Evolutionary conservation across 2,888 invertebrate genomes (phyloP).

Genomic region (Dilophus febrilis): DNA sequence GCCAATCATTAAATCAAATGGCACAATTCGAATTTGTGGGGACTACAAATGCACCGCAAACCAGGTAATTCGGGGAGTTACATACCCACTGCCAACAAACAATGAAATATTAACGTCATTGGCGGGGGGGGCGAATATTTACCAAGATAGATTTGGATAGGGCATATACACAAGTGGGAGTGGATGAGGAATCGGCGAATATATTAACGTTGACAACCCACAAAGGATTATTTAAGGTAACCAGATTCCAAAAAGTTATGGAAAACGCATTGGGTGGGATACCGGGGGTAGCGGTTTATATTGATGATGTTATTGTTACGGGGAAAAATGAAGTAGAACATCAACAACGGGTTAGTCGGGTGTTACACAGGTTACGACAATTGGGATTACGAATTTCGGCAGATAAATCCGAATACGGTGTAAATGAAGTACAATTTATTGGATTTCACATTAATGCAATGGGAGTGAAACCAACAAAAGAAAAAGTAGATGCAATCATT

Average conservation of each 20-base stretch:
- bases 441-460: constrained; percentile 17
- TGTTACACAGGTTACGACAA: constrained; percentile 12
- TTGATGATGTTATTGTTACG: constrained; percentile 16
- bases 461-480: constrained; percentile 17
- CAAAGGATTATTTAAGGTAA: constrained; percentile 20
- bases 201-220: constrained; percentile 20
- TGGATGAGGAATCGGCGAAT: constrained; percentile 16
- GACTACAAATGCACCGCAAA: constrained; percentile 16
- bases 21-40: constrained; percentile 13
- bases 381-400: constrained; percentile 15
- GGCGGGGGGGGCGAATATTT: constrained; percentile 13
- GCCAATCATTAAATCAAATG: constrained; percentile 16
- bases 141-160: constrained; percentile 17
- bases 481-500: constrained; percentile 18
- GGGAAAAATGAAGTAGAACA: constrained; percentile 14
- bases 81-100: constrained; percentile 15
- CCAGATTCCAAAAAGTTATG: constrained; percentile 16
- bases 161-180: constrained; percentile 22
- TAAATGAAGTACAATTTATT: constrained; percentile 16
- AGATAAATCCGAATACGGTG: constrained; percentile 16
- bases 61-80: constrained; percentile 13
- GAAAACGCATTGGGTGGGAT: constrained; percentile 20
- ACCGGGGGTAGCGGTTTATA: constrained; percentile 15
- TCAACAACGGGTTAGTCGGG: constrained; percentile 12
- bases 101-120: constrained; percentile 15